Base-by-base conservation (phyloP, 1,140 invertebrate genomes). In the Contarinia nasturtii region DNA sequence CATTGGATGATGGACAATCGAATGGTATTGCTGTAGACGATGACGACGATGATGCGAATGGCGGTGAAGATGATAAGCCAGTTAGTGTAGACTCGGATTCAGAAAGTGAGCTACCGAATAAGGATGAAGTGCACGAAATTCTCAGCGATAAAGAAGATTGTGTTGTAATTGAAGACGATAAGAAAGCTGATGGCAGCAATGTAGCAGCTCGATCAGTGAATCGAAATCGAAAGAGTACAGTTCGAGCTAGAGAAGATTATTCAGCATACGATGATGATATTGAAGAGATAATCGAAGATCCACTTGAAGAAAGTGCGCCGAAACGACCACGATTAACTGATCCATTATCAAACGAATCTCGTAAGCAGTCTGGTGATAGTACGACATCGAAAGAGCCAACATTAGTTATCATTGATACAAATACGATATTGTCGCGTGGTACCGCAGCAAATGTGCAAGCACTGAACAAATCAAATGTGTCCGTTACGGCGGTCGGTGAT, bases 401-500 rank as follows among this genome's bases (percentile, higher is more conserved):
- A 2, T 65, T 84, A 52, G 80, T 85, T 21, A 82, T 85, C 44
- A 81, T 85, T 48, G 80, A 84, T 55, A 82, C 79, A 3, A 81
- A 83, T 68, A 76, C 77, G 11, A 79, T 80, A 53, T 57, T 79
- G 34, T 74, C 74, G 11, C 17, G 41, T 5, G 41, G 41, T 12
- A 40, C 37, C 14, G 37, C 37, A 14, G 37, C 37, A 15, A 18
- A n/a, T 40, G 37, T 40, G 17, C 41, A 43, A 43, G 11, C 15
- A 12, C 12, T 43, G 17, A n/a, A 43, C 10, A 15, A n/a, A 40
- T 18, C n/a, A 43, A 43, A 43, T 21, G n/a, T 43, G 4, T 43
- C 41, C 41, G 41, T 43, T 20, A n/a, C n/a, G 7, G 7, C 41
- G 10, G 27, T 27, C 4, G 41, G 7, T 20, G 41, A 17, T 43